A percentile compares a stretch with the other conserved stretches of the same genome.
These are phyloP conservation scores for Plectrocnemia conspersa DNA, from an alignment of 1,140 invertebrate genomes.

Conservation along the genomic window DNA sequence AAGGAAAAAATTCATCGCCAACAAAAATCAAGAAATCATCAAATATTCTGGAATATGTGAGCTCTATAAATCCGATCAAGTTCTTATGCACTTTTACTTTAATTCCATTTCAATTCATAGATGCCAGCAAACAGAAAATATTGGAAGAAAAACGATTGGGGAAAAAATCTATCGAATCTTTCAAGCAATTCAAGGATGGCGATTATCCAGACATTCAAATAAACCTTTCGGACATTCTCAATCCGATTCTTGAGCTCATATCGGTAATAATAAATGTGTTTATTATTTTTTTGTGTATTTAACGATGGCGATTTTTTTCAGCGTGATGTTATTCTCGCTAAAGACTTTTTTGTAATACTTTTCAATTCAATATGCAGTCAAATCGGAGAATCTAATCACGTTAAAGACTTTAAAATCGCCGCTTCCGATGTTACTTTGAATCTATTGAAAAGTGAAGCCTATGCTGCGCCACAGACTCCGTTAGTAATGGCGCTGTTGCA, in stretches of 20 bases:
- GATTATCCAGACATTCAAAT: conserved; percentile 32
- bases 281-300: neutral
- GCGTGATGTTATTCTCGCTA: conserved; percentile 25
- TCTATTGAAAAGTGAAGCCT: neutral
- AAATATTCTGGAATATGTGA: conserved; percentile 32
- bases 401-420: conserved; percentile 6
- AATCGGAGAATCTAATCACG: neutral
- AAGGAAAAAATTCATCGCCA: conserved; percentile 24
- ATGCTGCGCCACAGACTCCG: neutral
- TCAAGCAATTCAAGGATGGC: conserved; percentile 25
- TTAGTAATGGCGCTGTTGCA: conserved; percentile 17
- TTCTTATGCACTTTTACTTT: neutral
- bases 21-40: conserved; percentile 24
- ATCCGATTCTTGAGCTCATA: conserved; percentile 24
- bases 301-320: conserved; percentile 15
- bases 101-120: conserved; percentile 12
- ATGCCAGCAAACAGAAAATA: conserved; percentile 18
- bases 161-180: conserved; percentile 19
- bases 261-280: conserved; percentile 7
- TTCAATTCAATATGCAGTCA: conserved; percentile 15
- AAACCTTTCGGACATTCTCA: conserved; percentile 20
- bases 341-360: conserved; percentile 27
- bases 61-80: neutral
- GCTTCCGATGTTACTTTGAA: neutral
- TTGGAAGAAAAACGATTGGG: conserved; percentile 4